Base-by-base conservation (phyloP, 1,140 invertebrate species). In the Macrostomum lignano region DNA sequence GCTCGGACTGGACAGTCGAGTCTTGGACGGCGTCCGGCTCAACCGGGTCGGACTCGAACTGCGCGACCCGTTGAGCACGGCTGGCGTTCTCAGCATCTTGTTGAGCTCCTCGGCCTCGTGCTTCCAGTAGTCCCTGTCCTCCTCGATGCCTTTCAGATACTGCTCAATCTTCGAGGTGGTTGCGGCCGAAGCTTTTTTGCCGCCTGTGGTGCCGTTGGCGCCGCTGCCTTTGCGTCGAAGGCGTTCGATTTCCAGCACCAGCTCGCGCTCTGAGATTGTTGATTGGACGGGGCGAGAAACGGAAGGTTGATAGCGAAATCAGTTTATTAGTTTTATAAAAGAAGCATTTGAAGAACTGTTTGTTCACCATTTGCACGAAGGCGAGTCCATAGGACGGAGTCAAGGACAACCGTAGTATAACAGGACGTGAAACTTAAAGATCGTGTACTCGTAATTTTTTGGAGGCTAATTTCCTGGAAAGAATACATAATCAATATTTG, bases 101-200 rank as follows among this genome's bases (percentile, higher is more conserved):
- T n/a, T 47, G 17, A 57, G 38, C 7, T 39, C 41, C n/a, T 51
- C 44, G 1, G 47, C 45, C 41, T 56, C 54, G n/a, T 45, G 44
- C 31, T 47, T 44, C 41, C 49, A 58, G 34, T 55, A 57, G 38
- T 58, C 52, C n/a, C 55, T 36, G 38, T 58, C 55, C 31, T 55
- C 49, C 38, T 58, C 55, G 2, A 58, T 32, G 28, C 45, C 45
- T 17, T 44, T 47, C 2, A 58, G 46, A 33, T 55, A 49, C 7
- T 45, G 42, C 28, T 57, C 55, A 21, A 56, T 29, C 29, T 19
- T 25, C 21, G 1, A 34, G 25, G 23, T 47, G 44, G 33, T 44
- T 51, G 5, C 48, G 43, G 7, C 46, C 44, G 37, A 50, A 52
- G 10, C 36, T 35, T 38, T 42, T 28, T 45, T 45, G 7, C 29